phyloP scores from a whole-genome alignment of 1,140 invertebrate species.

The Riptortus pedestris region DNA sequence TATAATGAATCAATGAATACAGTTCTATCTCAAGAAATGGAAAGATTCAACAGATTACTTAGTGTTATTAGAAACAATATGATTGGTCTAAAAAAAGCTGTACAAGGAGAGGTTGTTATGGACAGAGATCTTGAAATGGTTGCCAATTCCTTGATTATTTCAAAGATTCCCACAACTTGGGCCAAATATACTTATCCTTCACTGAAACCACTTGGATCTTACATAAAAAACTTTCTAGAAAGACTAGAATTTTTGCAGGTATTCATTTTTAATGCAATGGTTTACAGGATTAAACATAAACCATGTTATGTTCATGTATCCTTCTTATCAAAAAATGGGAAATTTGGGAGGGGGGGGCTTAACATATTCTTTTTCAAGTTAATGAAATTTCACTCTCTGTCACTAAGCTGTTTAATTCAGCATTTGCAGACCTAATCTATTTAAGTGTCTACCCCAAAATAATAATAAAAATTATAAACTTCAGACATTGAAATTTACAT shows the following conservation, averaged over 20 bases:
- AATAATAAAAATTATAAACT: too few relatives aligned
- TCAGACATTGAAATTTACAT: too few relatives aligned
- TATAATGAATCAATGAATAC: constrained; percentile 91
- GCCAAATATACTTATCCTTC: constrained; percentile 76
- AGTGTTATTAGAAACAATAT: constrained; percentile 53
- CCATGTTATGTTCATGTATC: too few relatives aligned
- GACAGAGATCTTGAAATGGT: constrained; percentile 67
- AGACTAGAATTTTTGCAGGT: constrained; percentile 59
- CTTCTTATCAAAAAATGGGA: too few relatives aligned
- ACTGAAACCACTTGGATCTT: constrained; percentile 76
- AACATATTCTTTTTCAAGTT: too few relatives aligned
- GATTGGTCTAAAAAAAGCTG: constrained; percentile 62
- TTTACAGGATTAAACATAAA: too few relatives aligned
- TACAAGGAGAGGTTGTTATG: constrained; percentile 81
- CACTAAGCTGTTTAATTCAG: too few relatives aligned
- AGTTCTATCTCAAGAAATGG: constrained; percentile 85
- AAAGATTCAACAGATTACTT: constrained; percentile 70
- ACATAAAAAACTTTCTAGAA: constrained; percentile 72
- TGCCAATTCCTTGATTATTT: constrained; percentile 53
- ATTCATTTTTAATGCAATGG: constrained; percentile 14
- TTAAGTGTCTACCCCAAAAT: too few relatives aligned
- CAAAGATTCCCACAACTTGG: constrained; percentile 72
- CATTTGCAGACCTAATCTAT: too few relatives aligned
- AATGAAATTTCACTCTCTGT: too few relatives aligned
- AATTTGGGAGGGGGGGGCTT: too few relatives aligned